phyloP scores from a whole-genome alignment of 2,888 invertebrate species.

The Eulithis testata region DNA sequence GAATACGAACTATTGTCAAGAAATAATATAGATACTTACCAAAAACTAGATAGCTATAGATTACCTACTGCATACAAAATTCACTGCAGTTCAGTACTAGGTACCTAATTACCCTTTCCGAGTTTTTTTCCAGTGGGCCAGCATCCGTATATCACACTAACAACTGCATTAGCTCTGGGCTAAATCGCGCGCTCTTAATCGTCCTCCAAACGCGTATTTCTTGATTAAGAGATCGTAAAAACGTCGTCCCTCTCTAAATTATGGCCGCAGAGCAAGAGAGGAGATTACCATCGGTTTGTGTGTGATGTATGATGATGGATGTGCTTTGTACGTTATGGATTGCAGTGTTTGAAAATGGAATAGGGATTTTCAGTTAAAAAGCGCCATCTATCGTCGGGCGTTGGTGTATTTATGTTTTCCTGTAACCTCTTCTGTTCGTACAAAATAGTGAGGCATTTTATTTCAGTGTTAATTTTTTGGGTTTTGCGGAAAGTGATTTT shows the following conservation, averaged over 20 bases:
- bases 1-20: no score
- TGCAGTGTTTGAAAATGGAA: constrained; percentile 13
- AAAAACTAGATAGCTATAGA: no score
- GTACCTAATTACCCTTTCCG: constrained; percentile 8
- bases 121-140: constrained; percentile 22
- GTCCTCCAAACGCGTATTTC: constrained; percentile 76
- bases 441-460: no score
- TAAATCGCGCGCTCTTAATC: constrained; percentile 75
- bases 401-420: constrained; percentile 4
- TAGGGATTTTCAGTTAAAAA: constrained; percentile 6
- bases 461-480: no score
- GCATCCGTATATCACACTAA: constrained; percentile 58
- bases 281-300: constrained; percentile 60
- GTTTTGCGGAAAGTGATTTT: no score
- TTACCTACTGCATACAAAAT: not conserved
- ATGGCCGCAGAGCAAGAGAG: constrained; percentile 60
- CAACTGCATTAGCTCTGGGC: constrained; percentile 76
- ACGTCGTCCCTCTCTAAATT: constrained; percentile 75
- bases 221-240: constrained; percentile 80
- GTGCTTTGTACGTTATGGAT: constrained; percentile 22
- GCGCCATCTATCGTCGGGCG: constrained; percentile 8
- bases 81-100: constrained; percentile 7
- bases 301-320: constrained; percentile 31
- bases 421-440: not conserved
- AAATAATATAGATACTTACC: no score